Evolutionary conservation across 2,888 invertebrate species (phyloP).

Genomic region (Oxytorus armatus): DNA sequence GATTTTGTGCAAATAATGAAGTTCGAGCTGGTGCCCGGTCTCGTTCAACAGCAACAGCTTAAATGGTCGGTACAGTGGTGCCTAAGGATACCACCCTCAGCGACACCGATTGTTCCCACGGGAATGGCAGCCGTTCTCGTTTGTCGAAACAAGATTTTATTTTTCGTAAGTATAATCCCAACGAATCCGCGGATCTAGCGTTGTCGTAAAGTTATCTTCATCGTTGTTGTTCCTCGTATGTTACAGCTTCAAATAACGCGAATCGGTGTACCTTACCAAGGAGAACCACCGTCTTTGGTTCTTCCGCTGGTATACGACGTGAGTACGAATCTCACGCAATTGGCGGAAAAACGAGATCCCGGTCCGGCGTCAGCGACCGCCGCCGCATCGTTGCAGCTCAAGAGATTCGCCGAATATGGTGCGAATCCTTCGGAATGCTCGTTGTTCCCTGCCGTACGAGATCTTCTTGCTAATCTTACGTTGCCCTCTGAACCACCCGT

Average conservation of each 20-base stretch:
- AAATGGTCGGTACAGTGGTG: slow-evolving; percentile 97
- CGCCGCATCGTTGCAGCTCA: slow-evolving; percentile 88
- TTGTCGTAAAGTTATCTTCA: neutral
- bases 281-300: slow-evolving; percentile 91
- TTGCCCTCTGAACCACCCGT: slow-evolving; percentile 92
- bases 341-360: slow-evolving; percentile 93
- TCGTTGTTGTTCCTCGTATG: neutral
- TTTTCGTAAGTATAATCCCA: slow-evolving; percentile 91
- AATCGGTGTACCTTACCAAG: slow-evolving; percentile 87
- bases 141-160: slow-evolving; percentile 94
- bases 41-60: slow-evolving; percentile 87
- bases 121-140: slow-evolving; percentile 95
- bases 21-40: slow-evolving; percentile 87
- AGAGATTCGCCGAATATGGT: slow-evolving; percentile 91
- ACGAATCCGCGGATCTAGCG: neutral
- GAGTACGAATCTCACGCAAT: slow-evolving; percentile 92
- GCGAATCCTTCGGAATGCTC: slow-evolving; percentile 91
- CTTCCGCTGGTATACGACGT: slow-evolving; percentile 96
- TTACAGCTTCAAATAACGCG: slow-evolving; percentile 90
- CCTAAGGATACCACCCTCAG: slow-evolving; percentile 95
- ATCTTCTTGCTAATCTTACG: slow-evolving; percentile 93
- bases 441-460: slow-evolving; percentile 95
- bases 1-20: slow-evolving; percentile 96
- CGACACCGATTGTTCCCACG: slow-evolving; percentile 94
- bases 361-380: slow-evolving; percentile 87